These are phyloP conservation scores for Umimayanthus kanabou DNA, from an alignment of 92 coral and sea anemone species.

Conservation along the genomic window DNA sequence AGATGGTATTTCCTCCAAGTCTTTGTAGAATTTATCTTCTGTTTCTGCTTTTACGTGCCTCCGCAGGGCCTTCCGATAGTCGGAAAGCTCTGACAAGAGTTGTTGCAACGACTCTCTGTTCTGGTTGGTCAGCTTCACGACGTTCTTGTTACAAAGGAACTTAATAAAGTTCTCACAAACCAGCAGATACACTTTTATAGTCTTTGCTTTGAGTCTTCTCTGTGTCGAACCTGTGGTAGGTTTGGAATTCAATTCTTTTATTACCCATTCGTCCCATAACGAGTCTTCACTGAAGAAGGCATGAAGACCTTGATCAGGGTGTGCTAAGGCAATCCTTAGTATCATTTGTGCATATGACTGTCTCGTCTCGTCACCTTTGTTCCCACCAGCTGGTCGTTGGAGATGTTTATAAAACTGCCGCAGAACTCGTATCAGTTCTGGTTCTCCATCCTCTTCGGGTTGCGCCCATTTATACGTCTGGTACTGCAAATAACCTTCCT, in stretches of 20 bases:
- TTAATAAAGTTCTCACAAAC: neutral
- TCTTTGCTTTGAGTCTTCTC: neutral
- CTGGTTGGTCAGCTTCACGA: neutral
- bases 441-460: neutral
- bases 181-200: neutral
- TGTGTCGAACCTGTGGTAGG: neutral
- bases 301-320: neutral
- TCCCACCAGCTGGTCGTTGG: neutral
- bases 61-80: neutral
- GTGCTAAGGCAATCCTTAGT: constrained; percentile 2
- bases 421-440: neutral
- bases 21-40: neutral
- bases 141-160: neutral
- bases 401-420: neutral
- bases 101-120: neutral
- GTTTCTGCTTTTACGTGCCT: neutral
- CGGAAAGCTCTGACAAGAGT: neutral
- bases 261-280: neutral
- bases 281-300: neutral
- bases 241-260: neutral
- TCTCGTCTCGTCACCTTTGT: neutral
- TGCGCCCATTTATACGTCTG: neutral
- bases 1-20: neutral
- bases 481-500: neutral
- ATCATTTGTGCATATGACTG: neutral